Evolutionary conservation across 2,113 vertebrate genomes (phyloP).

Genomic region (Copsychus sechellarum): DNA sequence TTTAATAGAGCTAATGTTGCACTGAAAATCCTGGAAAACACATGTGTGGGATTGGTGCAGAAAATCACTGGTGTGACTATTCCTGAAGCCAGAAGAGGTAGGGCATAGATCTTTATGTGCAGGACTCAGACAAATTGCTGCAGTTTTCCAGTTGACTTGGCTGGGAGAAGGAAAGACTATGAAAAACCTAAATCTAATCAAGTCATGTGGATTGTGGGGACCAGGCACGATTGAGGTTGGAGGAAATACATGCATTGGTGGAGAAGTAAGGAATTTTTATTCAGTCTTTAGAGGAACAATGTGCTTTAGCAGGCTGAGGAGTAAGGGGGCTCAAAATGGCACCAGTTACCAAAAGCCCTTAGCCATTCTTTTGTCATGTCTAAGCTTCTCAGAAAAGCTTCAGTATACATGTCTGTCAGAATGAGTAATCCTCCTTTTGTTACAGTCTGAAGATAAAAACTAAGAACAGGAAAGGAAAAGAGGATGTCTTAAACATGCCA

Average conservation of each 20-base stretch:
- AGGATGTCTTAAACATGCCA: background rate
- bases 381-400: constrained; percentile 19
- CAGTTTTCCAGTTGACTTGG: background rate
- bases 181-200: background rate
- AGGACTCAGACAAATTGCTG: background rate
- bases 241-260: background rate
- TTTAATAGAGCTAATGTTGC: background rate
- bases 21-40: background rate
- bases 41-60: background rate
- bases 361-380: background rate
- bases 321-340: background rate
- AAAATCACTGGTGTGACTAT: background rate
- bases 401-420: background rate
- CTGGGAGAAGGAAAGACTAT: background rate
- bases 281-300: background rate
- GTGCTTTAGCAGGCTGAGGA: background rate
- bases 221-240: accelerated
- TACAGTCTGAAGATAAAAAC: background rate
- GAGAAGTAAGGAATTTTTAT: background rate
- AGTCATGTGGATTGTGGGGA: background rate
- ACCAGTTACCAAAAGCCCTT: background rate
- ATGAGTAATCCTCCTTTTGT: constrained; percentile 19
- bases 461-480: background rate
- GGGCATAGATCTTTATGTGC: background rate
- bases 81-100: background rate